phyloP scores from a whole-genome alignment of 2,113 vertebrate species.

The Ceratotherium simum region DNA sequence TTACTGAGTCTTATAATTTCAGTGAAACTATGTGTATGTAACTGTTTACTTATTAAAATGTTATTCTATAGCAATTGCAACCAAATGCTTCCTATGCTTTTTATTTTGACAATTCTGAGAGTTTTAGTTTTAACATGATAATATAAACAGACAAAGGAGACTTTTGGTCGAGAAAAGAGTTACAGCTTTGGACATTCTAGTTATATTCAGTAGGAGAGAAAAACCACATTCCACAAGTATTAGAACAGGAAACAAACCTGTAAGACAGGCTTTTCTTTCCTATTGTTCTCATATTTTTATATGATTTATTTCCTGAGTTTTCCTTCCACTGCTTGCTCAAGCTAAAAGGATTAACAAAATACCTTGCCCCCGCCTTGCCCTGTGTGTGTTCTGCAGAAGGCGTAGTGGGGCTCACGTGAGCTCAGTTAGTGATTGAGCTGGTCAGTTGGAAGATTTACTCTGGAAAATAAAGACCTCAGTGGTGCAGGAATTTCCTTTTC shows the following conservation, averaged over 20 bases:
- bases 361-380: constrained; percentile 28
- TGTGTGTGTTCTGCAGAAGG: neutral
- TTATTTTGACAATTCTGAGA: constrained; percentile 39
- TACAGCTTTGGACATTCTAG: constrained; percentile 31
- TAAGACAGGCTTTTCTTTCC: constrained; percentile 72
- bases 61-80: neutral
- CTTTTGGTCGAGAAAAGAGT: constrained; percentile 23
- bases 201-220: constrained; percentile 35
- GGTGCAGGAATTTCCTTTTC: constrained; percentile 71
- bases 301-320: constrained; percentile 73
- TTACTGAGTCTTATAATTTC: constrained; percentile 20
- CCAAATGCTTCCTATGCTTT: neutral
- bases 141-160: neutral
- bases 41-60: constrained; percentile 8
- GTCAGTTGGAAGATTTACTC: constrained; percentile 65
- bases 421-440: constrained; percentile 40
- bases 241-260: constrained; percentile 79
- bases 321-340: constrained; percentile 61
- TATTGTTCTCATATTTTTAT: constrained; percentile 81
- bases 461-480: constrained; percentile 72
- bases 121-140: neutral
- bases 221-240: constrained; percentile 68
- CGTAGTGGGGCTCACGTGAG: neutral
- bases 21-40: neutral
- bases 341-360: constrained; percentile 77